A percentile compares a stretch with the other conserved stretches of the same genome.
phyloP scores from a whole-genome alignment of 2,888 invertebrate species.

The Acronicta leporina region DNA sequence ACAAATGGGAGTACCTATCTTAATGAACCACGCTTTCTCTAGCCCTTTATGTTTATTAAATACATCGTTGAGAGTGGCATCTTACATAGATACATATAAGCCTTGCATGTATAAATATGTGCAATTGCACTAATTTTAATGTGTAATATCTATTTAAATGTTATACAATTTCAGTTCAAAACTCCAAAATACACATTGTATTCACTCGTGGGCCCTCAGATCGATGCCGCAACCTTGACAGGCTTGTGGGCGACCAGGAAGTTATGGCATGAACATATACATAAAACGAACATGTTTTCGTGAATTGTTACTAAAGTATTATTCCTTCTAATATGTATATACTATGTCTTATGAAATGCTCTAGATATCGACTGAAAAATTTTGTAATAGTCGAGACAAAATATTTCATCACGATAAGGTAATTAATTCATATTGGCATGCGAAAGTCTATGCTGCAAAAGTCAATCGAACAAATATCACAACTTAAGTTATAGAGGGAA shows the following conservation, averaged over 20 bases:
- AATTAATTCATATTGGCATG: slow-evolving; percentile 1
- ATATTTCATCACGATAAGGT: not conserved
- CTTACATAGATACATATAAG: no score
- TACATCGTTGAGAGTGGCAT: not conserved
- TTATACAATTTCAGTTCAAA: no score
- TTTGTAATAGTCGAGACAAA: not conserved
- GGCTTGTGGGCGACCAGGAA: slow-evolving; percentile 72
- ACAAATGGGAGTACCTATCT: slow-evolving; percentile 31
- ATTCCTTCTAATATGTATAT: slow-evolving; percentile 20
- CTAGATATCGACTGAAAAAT: slow-evolving; percentile 6
- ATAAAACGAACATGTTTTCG: slow-evolving; percentile 32
- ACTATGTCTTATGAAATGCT: slow-evolving; percentile 4
- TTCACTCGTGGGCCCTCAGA: slow-evolving; percentile 59
- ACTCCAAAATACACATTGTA: not conserved
- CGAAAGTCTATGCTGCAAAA: not conserved
- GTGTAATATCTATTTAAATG: no score
- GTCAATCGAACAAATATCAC: not conserved
- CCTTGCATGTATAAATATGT: no score
- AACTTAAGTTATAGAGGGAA: not conserved
- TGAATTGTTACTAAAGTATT: slow-evolving; percentile 26
- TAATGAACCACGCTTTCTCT: slow-evolving; percentile 26
- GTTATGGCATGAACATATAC: slow-evolving; percentile 46
- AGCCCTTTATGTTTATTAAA: slow-evolving; percentile 5
- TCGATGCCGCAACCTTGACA: slow-evolving; percentile 77
- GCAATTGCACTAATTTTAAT: no score